phyloP scores from a whole-genome alignment of 1,140 invertebrate genomes.

The Cydia amplana region DNA sequence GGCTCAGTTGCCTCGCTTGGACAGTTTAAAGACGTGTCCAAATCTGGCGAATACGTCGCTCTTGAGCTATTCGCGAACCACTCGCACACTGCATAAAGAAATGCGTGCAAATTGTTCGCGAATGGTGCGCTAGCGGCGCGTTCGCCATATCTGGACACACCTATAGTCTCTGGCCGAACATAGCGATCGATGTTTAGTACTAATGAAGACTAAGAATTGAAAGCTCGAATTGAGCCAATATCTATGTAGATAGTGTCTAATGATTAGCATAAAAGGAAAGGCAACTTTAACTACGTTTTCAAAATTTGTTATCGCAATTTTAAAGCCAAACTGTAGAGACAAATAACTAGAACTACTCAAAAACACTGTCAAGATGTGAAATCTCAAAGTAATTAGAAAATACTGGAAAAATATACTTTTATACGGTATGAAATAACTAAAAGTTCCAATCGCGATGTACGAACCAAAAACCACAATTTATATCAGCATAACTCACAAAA shows the following conservation, averaged over 20 bases:
- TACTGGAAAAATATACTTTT: neutral
- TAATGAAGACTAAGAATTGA: neutral
- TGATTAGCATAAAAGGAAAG: slow-evolving; percentile 9
- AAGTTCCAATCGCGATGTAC: neutral
- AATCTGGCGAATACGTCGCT: neutral
- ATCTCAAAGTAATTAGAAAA: neutral
- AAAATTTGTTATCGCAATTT: neutral
- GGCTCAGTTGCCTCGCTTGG: slow-evolving; percentile 38
- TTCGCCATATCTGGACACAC: neutral
- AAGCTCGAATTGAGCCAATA: neutral
- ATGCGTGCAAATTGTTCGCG: too few species aligned
- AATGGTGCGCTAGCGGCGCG: too few species aligned
- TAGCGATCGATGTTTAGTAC: slow-evolving; percentile 8
- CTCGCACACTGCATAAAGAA: too few species aligned
- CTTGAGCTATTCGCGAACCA: too few species aligned
- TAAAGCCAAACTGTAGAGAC: neutral
- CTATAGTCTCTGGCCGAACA: slow-evolving; percentile 9
- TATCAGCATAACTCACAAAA: neutral
- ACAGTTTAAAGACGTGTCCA: slow-evolving; percentile 17
- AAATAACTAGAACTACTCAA: slow-evolving; percentile 7
- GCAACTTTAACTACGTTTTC: neutral
- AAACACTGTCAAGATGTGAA: neutral
- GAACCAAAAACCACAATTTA: slow-evolving; percentile 4
- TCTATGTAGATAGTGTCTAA: neutral
- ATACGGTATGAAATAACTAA: neutral